Conservation (phyloP, 2,888 invertebrate species). For the Ditula angustiorana region DNA sequence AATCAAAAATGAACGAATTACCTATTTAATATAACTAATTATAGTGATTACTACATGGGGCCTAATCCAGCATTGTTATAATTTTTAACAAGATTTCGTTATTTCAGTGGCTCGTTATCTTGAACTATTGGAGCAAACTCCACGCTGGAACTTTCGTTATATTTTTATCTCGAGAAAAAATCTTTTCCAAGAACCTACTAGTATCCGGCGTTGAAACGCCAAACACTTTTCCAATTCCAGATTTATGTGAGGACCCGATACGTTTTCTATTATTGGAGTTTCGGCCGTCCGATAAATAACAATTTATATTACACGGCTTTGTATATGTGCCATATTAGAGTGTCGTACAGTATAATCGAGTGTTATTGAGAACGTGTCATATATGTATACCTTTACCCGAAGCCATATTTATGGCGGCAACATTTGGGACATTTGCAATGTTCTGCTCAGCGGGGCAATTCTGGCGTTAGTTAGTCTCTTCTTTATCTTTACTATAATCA, state of each 20-base stretch:
- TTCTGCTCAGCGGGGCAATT: too few species aligned
- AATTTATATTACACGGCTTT: constrained; percentile 50
- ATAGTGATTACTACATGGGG: too few species aligned
- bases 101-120: background rate
- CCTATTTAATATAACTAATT: too few species aligned
- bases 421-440: too few species aligned
- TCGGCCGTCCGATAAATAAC: constrained; percentile 52
- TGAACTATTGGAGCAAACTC: background rate
- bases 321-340: constrained; percentile 32
- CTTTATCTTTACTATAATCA: too few species aligned
- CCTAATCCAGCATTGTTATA: background rate
- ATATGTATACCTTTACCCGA: background rate
- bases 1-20: too few species aligned
- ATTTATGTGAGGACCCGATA: constrained; percentile 44
- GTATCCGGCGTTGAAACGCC: constrained; percentile 29
- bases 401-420: too few species aligned
- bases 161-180: constrained; percentile 34
- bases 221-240: constrained; percentile 38
- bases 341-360: constrained; percentile 2
- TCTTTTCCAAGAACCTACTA: constrained; percentile 13
- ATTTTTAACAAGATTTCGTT: background rate
- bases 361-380: background rate
- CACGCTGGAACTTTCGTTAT: background rate
- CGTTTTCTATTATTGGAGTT: constrained; percentile 50
- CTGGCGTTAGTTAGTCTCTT: too few species aligned